Conservation (phyloP, 2,797 vertebrate species). For the Gastrophryne carolinensis region DNA sequence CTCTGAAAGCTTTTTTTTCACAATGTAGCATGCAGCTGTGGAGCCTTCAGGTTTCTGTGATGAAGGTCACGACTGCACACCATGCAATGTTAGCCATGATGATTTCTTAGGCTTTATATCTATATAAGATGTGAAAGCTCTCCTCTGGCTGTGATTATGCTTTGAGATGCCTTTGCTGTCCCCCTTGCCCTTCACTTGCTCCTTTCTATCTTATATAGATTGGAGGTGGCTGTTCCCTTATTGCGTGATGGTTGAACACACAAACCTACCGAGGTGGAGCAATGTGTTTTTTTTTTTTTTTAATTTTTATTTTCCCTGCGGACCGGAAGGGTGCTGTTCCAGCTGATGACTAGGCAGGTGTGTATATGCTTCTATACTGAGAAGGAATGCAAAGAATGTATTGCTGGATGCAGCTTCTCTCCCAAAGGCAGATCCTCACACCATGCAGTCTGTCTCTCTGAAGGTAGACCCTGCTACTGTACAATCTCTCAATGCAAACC, state of each 20-base stretch:
- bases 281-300: not conserved
- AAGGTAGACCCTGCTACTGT: too few species aligned
- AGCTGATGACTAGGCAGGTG: conserved; percentile 82
- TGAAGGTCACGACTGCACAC: conserved; percentile 34
- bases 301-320: not conserved
- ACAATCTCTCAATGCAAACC: too few species aligned
- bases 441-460: too few species aligned
- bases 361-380: conserved; percentile 61
- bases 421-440: not conserved
- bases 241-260: not conserved
- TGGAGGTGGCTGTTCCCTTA: not conserved
- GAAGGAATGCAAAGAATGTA: conserved; percentile 81
- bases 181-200: not conserved
- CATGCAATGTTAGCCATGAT: not conserved
- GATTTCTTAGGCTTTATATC: not conserved
- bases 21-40: not conserved
- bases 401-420: conserved; percentile 62
- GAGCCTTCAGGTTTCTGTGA: not conserved
- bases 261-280: not conserved
- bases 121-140: conserved; percentile 14
- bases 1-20: not conserved
- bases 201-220: not conserved
- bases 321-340: conserved; percentile 30
- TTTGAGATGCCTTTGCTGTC: not conserved
- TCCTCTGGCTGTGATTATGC: conserved; percentile 23